Percentiles rank a stretch among this genome's conserved stretches.
These are phyloP conservation scores for Pangasius macronema DNA, from an alignment of 2,797 vertebrate species.

Conservation along the genomic window DNA sequence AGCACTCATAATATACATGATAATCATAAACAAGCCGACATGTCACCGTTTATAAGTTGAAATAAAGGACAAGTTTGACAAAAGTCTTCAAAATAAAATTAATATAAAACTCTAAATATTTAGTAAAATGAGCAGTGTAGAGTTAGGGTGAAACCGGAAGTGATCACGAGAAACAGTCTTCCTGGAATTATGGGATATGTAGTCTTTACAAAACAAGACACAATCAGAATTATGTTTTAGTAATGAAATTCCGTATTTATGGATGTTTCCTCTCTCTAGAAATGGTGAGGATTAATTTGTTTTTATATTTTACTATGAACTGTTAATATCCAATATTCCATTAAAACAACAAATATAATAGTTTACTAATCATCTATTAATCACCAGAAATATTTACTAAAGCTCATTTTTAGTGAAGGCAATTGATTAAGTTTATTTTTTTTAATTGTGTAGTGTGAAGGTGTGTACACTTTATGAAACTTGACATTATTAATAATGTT, in stretches of 20 bases:
- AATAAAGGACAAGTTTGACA: too few species aligned
- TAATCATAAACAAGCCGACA: too few species aligned
- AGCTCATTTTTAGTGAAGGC: neutral
- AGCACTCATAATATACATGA: too few species aligned
- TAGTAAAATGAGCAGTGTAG: too few species aligned
- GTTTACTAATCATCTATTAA: neutral
- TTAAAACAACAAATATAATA: neutral
- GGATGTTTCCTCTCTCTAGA: neutral
- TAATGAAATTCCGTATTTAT: neutral
- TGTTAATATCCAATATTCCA: neutral
- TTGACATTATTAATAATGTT: neutral
- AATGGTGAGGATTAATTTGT: neutral
- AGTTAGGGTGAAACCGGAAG: neutral
- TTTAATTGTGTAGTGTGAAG: neutral
- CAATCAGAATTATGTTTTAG: neutral
- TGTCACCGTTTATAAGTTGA: neutral
- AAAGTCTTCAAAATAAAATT: too few species aligned
- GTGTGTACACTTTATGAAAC: neutral
- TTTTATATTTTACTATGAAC: neutral
- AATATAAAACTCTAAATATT: too few species aligned
- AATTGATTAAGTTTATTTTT: neutral
- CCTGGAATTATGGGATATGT: slow-evolving; percentile 46
- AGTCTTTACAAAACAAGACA: slow-evolving; percentile 17
- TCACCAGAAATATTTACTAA: neutral
- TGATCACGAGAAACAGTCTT: neutral